These are phyloP conservation scores for Ibycter americanus DNA, from an alignment of 2,797 vertebrate genomes.

Conservation along the genomic window DNA sequence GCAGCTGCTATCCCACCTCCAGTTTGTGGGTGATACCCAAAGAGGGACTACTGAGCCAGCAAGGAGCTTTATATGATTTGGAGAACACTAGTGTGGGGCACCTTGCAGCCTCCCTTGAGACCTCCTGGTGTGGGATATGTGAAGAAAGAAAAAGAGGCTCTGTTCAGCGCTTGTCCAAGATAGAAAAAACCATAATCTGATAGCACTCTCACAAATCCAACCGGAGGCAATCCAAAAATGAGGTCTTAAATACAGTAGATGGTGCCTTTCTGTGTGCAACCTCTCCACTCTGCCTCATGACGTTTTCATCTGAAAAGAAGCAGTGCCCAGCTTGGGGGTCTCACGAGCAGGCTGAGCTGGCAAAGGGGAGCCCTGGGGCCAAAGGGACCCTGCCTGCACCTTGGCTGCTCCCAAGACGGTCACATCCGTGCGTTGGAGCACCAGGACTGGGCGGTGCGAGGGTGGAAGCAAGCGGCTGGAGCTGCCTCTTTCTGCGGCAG, in stretches of 20 bases:
- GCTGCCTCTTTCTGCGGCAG: neutral
- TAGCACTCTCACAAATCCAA: neutral
- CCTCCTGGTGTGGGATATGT: neutral
- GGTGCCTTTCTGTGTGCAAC: neutral
- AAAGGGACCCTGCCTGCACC: neutral
- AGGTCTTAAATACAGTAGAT: neutral
- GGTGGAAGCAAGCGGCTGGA: neutral
- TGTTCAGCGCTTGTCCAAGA: neutral
- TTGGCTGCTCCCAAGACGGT: neutral
- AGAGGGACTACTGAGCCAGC: neutral
- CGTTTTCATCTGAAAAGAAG: neutral
- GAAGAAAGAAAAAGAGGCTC: neutral
- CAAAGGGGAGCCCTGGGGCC: neutral
- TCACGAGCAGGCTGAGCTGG: neutral
- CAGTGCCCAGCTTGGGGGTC: too few species aligned
- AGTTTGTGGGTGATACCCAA: neutral
- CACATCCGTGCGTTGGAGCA: accelerated
- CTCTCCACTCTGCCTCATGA: neutral
- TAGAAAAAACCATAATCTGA: neutral
- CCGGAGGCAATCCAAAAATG: neutral
- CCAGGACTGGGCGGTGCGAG: accelerated
- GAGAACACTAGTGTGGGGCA: neutral
- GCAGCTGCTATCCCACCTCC: neutral
- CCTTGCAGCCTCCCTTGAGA: neutral
- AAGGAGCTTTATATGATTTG: neutral